Evolutionary conservation across 2,797 vertebrate genomes (phyloP).

Genomic region (Euthynnus affinis): DNA sequence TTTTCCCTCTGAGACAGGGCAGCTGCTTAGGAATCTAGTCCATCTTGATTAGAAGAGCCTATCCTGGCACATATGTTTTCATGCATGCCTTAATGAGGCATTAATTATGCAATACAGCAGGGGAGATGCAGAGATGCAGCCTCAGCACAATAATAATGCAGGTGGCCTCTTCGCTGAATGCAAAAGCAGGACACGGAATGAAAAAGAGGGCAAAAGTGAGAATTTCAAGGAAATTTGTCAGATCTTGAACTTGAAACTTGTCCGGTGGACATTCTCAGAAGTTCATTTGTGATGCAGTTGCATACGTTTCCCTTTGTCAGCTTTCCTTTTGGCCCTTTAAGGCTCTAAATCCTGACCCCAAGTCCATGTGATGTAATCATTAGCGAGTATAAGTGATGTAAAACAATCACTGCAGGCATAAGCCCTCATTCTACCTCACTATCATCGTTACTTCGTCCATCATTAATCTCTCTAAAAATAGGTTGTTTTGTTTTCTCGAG

Average conservation of each 20-base stretch:
- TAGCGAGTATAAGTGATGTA: slow-evolving; percentile 58
- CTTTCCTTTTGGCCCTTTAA: slow-evolving; percentile 45
- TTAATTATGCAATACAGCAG: slow-evolving; percentile 83
- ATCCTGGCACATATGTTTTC: slow-evolving; percentile 76
- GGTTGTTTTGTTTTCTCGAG: slow-evolving; percentile 46
- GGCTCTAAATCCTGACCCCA: slow-evolving; percentile 57
- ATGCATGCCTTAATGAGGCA: slow-evolving; percentile 81
- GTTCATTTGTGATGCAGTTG: slow-evolving; percentile 36
- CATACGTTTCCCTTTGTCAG: slow-evolving; percentile 65
- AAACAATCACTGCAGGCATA: slow-evolving; percentile 49
- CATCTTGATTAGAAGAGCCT: slow-evolving; percentile 78
- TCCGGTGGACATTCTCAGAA: slow-evolving; percentile 48
- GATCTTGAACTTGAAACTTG: slow-evolving; percentile 68
- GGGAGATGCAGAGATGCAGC: slow-evolving; percentile 68
- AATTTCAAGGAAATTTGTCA: slow-evolving; percentile 68
- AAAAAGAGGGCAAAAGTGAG: slow-evolving; percentile 29
- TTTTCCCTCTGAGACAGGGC: slow-evolving; percentile 56
- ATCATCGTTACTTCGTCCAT: slow-evolving; percentile 45
- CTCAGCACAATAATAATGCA: slow-evolving; percentile 76
- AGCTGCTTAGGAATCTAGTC: slow-evolving; percentile 78
- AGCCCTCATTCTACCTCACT: slow-evolving; percentile 33
- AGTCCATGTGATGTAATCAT: slow-evolving; percentile 59
- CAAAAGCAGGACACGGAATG: slow-evolving; percentile 27
- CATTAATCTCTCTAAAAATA: slow-evolving; percentile 73
- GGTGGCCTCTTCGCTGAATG: slow-evolving; percentile 61